Evolutionary conservation across 2,113 vertebrate genomes (phyloP).

Genomic region (Galeopterus variegatus): DNA sequence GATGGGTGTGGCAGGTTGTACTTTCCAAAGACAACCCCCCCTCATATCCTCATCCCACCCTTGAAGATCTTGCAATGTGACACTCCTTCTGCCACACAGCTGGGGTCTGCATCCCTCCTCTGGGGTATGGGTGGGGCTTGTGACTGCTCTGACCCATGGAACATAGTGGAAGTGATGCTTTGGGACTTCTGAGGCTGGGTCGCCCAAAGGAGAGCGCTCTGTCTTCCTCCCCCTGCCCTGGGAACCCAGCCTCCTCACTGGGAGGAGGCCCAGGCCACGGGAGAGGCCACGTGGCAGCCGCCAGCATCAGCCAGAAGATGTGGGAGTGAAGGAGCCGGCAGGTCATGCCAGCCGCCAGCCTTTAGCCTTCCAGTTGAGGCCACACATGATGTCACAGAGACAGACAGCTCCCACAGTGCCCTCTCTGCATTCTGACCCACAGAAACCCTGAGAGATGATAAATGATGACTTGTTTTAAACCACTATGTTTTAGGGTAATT

Average conservation of each 20-base stretch:
- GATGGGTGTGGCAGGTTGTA: fast-evolving
- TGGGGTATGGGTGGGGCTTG: background rate
- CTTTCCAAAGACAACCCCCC: background rate
- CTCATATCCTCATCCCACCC: fast-evolving
- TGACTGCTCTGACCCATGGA: background rate
- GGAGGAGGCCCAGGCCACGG: background rate
- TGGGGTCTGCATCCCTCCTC: background rate
- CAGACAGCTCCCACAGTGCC: fast-evolving
- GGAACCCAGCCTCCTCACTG: background rate
- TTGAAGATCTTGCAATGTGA: background rate
- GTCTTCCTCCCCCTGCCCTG: background rate
- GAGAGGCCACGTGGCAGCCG: background rate
- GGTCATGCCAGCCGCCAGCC: background rate
- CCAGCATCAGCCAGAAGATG: too few relatives aligned
- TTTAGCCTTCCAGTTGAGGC: background rate
- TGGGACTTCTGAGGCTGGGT: background rate
- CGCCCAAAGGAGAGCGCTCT: background rate
- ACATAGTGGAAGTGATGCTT: background rate
- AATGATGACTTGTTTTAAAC: background rate
- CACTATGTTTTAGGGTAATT: background rate
- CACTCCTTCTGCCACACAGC: background rate
- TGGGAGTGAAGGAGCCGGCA: background rate
- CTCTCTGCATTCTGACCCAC: background rate
- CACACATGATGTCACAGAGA: fast-evolving
- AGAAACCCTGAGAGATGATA: background rate